Base-by-base conservation (phyloP, 2,113 vertebrate species). In the Panthera uncia region DNA sequence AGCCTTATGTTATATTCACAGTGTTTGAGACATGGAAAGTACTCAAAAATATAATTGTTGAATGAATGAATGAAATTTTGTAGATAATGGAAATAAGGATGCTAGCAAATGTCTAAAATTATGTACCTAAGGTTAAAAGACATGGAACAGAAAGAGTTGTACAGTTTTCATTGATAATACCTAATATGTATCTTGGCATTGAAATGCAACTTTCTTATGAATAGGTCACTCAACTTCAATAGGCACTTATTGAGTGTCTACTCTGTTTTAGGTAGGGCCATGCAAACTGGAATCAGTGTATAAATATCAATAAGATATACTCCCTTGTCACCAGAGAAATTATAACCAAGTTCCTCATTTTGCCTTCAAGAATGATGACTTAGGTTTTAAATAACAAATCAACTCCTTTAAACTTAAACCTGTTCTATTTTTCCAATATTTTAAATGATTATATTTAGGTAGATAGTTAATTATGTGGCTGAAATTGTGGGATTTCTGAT, bases 401-500 rank as follows among this genome's bases (percentile, higher is more conserved):
- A 89, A 92, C 61, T 68, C 55, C 23, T 87, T 96, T 92, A 95
- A 91, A 83, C 7, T 90, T 84, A 63, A 94, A 33, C 8, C 31
- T 85, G 50, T 65, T 87, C 85, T 76, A 80, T 61, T 91, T 95
- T 74, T 38, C 31, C 38, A 55, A 25, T 18, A 74, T 69, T 89
- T 85, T 50, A 87, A 85, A 80, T 94, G 16, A 84, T 63, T 84
- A 73, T 87, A 63, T 79, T 76, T 85, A 95, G 48, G n/a, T 88
- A 87, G n/a, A 36, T 63, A 13, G 52, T 90, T 95, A 94, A 94
- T 87, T 68, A 91, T 5, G 29, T 65, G 91, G n/a, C 36, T 88
- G 50, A 91, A 96, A 83, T 14, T 83, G 27, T 57, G 11, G 45
- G 36, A 57, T 94, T 95, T 97, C 80, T 96, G 48, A 94, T 82